Evolutionary conservation across 2,113 vertebrate genomes (phyloP), one percentile per base, ranked within the genome.

Genomic region (Nycticryphes semicollaris): DNA sequence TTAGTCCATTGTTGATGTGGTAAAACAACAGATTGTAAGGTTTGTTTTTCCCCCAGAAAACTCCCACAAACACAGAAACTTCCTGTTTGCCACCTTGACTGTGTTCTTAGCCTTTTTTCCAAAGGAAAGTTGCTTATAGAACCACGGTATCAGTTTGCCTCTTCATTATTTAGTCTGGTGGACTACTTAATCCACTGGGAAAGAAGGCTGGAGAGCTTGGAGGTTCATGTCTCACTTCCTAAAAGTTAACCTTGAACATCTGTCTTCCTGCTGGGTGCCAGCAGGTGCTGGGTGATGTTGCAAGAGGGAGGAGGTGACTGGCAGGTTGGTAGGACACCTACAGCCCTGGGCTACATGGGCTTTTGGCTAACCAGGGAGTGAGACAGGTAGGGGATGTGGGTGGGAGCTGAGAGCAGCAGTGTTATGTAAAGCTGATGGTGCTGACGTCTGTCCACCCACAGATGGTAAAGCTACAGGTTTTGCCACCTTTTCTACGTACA

Each of bases 281-380:
- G 53, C 37, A 57, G 53, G 64, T 45, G 21, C 39, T 56, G 50
- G 45, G 23, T 19, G 62, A 8, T 1, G 0, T 3, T 59, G 47
- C 53, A 47, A 76, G 57, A 64, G 8, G 14, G 20, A 56, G 22
- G 25, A 68, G 37, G 37, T 47, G 33, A 7, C 45, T 33, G 54
- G n/a, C n/a, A 56, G 41, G 21, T 33, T 69, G 30, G 6, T 23
- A 70, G 45, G 27, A 7, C 9, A 24, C 25, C 25, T 27, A 0
- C 6, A 1, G 4, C 16, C 59, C 24, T 30, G 35, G 28, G 10
- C 30, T 43, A 0, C 1, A 1, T 24, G 53, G 10, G 7, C 13
- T 77, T 76, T 45, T 66, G 30, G 10, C 35, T 31, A 68, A 22
- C 9, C 51, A 31, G 35, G 27, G 35, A 31, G 4, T 0, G 1